Conservation (phyloP, 1,140 invertebrate species). For the Halictus rubicundus region DNA sequence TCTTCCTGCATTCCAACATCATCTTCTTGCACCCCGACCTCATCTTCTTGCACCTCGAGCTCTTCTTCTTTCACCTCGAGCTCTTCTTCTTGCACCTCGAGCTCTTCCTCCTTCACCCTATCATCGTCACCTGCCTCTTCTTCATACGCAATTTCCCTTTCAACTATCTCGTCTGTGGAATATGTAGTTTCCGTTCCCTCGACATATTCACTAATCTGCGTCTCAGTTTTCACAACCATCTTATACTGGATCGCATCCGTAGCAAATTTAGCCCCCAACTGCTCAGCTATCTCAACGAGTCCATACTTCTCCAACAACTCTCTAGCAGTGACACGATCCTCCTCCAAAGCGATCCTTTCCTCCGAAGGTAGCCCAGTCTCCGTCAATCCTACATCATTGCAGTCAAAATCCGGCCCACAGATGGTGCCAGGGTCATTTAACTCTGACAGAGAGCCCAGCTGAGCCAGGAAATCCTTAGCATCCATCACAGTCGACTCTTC, state of each 20-base stretch:
- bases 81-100: neutral
- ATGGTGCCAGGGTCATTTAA: conserved; percentile 39
- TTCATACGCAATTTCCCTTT: neutral
- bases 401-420: conserved; percentile 45
- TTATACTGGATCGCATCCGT: neutral
- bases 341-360: conserved; percentile 11
- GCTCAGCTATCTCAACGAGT: neutral
- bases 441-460: conserved; percentile 36
- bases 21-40: too few species aligned
- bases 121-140: neutral
- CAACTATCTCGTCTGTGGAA: neutral
- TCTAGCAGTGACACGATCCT: conserved; percentile 1
- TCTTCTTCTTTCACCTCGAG: too few species aligned
- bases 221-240: neutral
- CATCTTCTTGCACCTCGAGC: too few species aligned
- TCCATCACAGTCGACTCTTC: neutral
- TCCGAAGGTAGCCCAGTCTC: conserved; percentile 39
- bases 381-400: conserved; percentile 46
- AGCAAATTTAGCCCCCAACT: neutral
- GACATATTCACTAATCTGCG: neutral
- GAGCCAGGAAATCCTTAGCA: conserved; percentile 6
- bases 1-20: too few species aligned
- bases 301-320: conserved; percentile 3
- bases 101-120: neutral
- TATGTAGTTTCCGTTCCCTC: neutral